Base-by-base conservation (phyloP, 2,888 invertebrate species). In the Troglohyphantes excavatus region DNA sequence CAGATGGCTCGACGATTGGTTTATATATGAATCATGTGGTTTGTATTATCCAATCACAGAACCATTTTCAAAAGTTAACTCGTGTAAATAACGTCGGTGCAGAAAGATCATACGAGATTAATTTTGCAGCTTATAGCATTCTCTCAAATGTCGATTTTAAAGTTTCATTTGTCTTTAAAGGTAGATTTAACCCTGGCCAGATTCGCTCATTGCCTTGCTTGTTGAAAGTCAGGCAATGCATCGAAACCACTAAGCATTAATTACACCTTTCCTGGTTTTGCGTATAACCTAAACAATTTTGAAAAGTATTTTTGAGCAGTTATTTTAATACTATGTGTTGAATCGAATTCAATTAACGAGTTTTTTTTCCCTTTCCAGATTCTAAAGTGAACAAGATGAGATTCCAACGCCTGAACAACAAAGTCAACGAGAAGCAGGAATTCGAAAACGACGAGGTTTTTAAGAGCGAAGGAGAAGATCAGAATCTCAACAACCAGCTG, bases 371-470 rank as follows among this genome's bases (percentile, higher is more conserved):
- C 29, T n/a, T 75, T 75, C 11, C 75, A 88, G 88, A 88, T 67
- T 88, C 68, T 21, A 75, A 88, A 23, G 21, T 82, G 27, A 29
- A 73, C 73, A 82, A 82, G 39, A 88, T 88, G 88, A 27, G 75
- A 7, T 82, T 72, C 61, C 53, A 70, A 39, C 27, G 33, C 29
- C 59, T 81, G 27, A 88, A 61, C 26, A 86, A 78, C 26, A 70
- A 76, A 46, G 59, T 29, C 17, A 76, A 21, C 29, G 89, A 83
- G 19, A 67, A 68, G 21, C 63, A 65, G 26, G 65, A 73, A 46
- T 39, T 70, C n/a, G 75, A 76, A 61, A 33, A 46, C 29, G 61
- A 67, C 9, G 63, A 65, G n/a, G 79, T 39, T 33, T 43, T 21
- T 9, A 61, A 26, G 0, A 76, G 33, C 27, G 79, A 70, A 2